A percentile compares a stretch with the other conserved stretches of the same genome.
These are phyloP conservation scores for Drosophila carrolli DNA, from an alignment of 1,140 invertebrate species.

Conservation along the genomic window DNA sequence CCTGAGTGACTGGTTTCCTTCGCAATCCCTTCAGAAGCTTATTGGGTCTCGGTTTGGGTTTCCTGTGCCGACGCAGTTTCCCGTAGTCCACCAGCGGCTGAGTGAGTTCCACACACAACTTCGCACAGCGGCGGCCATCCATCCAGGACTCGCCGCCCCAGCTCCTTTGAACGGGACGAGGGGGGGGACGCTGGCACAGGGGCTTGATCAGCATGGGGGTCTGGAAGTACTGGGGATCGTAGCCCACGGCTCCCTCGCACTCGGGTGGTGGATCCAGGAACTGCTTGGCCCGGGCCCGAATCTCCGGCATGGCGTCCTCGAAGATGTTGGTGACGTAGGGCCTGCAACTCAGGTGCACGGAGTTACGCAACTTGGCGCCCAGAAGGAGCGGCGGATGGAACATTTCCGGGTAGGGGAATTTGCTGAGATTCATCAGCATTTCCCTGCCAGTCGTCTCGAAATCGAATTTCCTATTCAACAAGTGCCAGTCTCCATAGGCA, in stretches of 20 bases:
- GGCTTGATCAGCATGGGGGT: background rate
- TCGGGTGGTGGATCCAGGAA: background rate
- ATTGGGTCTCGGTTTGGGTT: background rate
- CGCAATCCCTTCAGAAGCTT: background rate
- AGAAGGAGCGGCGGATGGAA: background rate
- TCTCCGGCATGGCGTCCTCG: background rate
- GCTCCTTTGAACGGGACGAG: background rate
- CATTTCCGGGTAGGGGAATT: background rate
- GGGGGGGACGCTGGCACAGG: no score
- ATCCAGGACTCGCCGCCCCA: background rate
- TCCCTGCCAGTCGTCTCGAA: background rate
- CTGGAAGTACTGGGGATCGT: background rate
- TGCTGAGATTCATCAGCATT: constrained; percentile 2
- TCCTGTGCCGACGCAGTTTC: background rate
- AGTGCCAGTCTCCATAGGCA: background rate
- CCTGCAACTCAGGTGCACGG: background rate
- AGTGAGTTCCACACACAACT: background rate
- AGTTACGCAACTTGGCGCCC: background rate
- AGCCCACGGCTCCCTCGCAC: constrained; percentile 2
- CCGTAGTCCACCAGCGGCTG: no score
- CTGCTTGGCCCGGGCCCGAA: background rate
- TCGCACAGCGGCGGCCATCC: background rate
- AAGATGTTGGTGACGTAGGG: constrained; percentile 3
- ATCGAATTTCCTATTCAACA: background rate
- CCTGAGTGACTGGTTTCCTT: no score